Evolutionary conservation across 2,113 vertebrate genomes (phyloP), one percentile per base, ranked within the genome.

Genomic region (Promerops cafer): DNA sequence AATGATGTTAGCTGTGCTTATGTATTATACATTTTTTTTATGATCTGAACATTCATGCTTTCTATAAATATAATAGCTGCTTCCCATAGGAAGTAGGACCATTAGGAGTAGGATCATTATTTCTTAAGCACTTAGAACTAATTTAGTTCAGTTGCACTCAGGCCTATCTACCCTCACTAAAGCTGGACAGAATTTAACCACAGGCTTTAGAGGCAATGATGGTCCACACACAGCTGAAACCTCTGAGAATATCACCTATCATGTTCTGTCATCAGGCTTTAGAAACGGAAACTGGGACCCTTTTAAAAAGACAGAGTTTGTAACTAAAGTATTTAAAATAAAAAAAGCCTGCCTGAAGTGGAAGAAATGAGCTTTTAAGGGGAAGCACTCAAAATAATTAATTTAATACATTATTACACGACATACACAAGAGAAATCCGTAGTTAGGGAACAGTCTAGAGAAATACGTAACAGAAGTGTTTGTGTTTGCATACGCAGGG

Each of bases 401-500:
- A 71, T 52, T 47, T 54, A 75, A 69, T 49, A 45, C 6, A 17
- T 78, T 79, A 27, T n/a, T 52, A 6, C n/a, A 85, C 24, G 39
- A 35, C 30, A 61, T 11, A 45, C 23, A 45, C 11, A 56, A 63
- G 33, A 61, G 21, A n/a, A 84, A 75, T 31, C 30, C 12, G 19
- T 10, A 68, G 30, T 17, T 54, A 63, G 27, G 19, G 12, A 92
- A 81, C 0, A 1, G 44, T n/a, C n/a, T n/a, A 68, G 40, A 66
- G 28, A 72, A 85, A 75, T 16, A 12, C 2, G 0, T 37, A 54
- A 44, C 11, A 47, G 8, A 91, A 80, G 11, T 59, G 30, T 45
- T 26, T 50, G 26, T 3, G 1, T 14, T 15, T 5, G 9, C 19
- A 47, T 13, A 30, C 20, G 33, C 1, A 37, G 9, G 1, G 27